Base-by-base conservation (phyloP, 2,888 invertebrate species). In the Lithosia quadra region DNA sequence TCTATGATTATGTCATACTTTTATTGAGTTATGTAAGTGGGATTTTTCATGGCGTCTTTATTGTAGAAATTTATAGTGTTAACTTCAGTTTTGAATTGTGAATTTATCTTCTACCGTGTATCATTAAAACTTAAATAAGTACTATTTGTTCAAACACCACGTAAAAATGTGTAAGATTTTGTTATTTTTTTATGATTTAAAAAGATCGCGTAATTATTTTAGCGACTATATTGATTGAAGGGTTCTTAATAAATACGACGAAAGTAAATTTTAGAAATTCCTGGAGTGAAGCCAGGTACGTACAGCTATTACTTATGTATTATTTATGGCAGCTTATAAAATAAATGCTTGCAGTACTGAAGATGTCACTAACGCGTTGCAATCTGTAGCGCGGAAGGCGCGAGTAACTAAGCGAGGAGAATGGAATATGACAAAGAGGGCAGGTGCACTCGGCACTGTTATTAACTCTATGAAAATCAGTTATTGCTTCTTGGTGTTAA, bases 1-100 rank as follows among this genome's bases (percentile, higher is more conserved):
- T 83, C 82, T 85, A 84, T 91, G 92, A 93, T 93, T 93, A 90
- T 87, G 85, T 86, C 86, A 84, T 89, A 83, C 82, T 85, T 82
- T 83, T 79, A 77, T 78, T 73, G 71, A 74, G 71, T 81, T 73
- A 62, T 63, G 65, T 65, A 61, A 24, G 55, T 58, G 56, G 64
- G 11, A 62, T 73, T 75, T 73, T 65, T 72, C 56, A 67, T 71
- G 63, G 28, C 36, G 66, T 67, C 68, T 71, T 68, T 79, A 72
- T 70, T 73, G 68, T 57, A 56, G 56, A 57, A 67, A 69, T 63
- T 77, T 39, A 39, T 34, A 28, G 56, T 22, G 24, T 24, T 11
- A 49, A 49, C 11, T 24, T 56, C 22, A 7, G 55, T 56, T 56
- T 56, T 56, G 24, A 24, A 56, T 7, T 15, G 18, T 49, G 49